Conservation (phyloP, 2,113 vertebrate species). For the Leiothrix lutea region DNA sequence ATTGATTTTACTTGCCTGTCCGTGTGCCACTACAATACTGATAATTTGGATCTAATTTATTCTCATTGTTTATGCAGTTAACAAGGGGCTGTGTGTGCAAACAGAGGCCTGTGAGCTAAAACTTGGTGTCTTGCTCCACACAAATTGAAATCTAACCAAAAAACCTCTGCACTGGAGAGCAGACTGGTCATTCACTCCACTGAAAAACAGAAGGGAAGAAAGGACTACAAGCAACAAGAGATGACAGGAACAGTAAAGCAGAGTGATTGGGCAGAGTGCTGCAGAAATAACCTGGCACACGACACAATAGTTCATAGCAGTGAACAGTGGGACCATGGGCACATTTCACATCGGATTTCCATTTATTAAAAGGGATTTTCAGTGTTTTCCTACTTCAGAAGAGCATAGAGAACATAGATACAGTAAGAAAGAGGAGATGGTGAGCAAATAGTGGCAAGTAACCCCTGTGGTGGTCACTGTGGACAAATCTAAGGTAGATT, state of each 20-base stretch:
- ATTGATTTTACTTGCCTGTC: not conserved
- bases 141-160: not conserved
- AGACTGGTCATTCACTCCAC: not conserved
- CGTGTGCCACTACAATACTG: not conserved
- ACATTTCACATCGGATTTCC: not conserved
- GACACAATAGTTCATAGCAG: not conserved
- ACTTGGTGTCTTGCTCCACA: not conserved
- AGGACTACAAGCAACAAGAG: not conserved
- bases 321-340: not conserved
- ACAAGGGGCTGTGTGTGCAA: not conserved
- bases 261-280: not conserved
- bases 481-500: not conserved
- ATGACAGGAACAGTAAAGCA: not conserved
- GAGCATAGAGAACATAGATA: not conserved
- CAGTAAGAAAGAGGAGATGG: not conserved
- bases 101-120: not conserved
- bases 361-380: not conserved
- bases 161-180: not conserved
- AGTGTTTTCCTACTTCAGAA: not conserved
- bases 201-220: not conserved
- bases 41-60: not conserved
- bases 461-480: not conserved
- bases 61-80: not conserved
- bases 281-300: not conserved
- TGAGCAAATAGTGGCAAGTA: not conserved